phyloP scores from a whole-genome alignment of 2,888 invertebrate species.

The Rhagium mordax region DNA sequence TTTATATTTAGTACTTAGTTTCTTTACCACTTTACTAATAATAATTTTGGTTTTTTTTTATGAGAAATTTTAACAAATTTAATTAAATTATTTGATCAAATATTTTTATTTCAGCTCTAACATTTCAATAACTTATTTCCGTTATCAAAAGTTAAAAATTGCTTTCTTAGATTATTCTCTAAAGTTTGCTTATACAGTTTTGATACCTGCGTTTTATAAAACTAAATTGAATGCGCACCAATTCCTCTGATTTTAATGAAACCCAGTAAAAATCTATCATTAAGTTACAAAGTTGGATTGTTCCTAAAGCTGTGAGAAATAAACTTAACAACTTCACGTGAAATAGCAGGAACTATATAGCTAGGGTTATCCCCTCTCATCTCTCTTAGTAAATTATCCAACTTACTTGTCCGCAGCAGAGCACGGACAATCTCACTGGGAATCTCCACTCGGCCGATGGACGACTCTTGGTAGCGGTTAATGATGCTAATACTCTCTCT shows the following conservation, averaged over 20 bases:
- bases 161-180: too few species aligned
- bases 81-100: too few species aligned
- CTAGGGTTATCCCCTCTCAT: conserved; percentile 20
- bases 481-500: conserved; percentile 33
- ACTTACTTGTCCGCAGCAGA: background rate
- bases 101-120: too few species aligned
- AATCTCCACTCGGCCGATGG: conserved; percentile 22
- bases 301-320: conserved; percentile 35
- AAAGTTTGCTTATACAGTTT: too few species aligned
- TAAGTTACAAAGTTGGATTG: conserved; percentile 35
- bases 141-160: too few species aligned
- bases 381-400: conserved; percentile 16
- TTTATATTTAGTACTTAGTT: too few species aligned
- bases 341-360: conserved; percentile 7
- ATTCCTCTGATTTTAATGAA: background rate
- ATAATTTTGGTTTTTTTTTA: too few species aligned
- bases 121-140: too few species aligned
- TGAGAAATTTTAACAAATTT: too few species aligned
- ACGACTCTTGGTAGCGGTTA: conserved; percentile 26
- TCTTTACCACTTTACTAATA: too few species aligned
- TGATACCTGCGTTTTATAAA: too few species aligned
- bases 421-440: conserved; percentile 28
- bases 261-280: conserved; percentile 2
- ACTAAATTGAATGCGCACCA: background rate
- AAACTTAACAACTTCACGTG: conserved; percentile 32